These are phyloP conservation scores for Acromyrmex heyeri DNA, from an alignment of 1,140 invertebrate species.

Conservation along the genomic window DNA sequence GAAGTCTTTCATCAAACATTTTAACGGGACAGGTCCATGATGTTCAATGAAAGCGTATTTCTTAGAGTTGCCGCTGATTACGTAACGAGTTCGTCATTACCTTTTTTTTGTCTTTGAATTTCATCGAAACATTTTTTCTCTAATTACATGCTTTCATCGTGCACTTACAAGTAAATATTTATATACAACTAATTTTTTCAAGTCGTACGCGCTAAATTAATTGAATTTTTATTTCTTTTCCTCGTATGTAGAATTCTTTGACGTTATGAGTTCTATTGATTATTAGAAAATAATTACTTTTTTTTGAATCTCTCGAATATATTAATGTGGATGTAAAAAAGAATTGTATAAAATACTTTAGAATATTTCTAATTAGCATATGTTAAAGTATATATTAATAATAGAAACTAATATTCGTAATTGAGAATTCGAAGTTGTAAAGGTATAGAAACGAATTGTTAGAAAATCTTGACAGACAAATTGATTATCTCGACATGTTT, in stretches of 20 bases:
- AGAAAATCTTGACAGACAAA: background rate
- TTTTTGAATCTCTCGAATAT: background rate
- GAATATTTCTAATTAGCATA: background rate
- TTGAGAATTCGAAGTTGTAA: background rate
- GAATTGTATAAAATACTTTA: background rate
- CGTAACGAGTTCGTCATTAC: conserved; percentile 36
- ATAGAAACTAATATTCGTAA: background rate
- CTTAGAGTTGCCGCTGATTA: conserved; percentile 4
- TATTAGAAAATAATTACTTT: conserved; percentile 9
- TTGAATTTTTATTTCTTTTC: conserved; percentile 6
- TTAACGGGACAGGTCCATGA: conserved; percentile 20
- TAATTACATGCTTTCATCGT: conserved; percentile 28
- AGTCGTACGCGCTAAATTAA: conserved; percentile 25
- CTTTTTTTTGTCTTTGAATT: conserved; percentile 12
- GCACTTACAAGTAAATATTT: conserved; percentile 41
- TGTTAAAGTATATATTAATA: background rate
- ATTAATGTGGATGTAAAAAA: background rate
- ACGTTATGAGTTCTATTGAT: background rate
- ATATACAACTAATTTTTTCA: conserved; percentile 15
- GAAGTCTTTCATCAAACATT: conserved; percentile 33
- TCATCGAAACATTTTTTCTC: conserved; percentile 28
- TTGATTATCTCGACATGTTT: background rate
- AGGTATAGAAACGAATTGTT: background rate
- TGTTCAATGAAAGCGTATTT: conserved; percentile 37
- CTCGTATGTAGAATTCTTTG: background rate